Base-by-base conservation (phyloP, 2,113 vertebrate species). In the Athene cunicularia region DNA sequence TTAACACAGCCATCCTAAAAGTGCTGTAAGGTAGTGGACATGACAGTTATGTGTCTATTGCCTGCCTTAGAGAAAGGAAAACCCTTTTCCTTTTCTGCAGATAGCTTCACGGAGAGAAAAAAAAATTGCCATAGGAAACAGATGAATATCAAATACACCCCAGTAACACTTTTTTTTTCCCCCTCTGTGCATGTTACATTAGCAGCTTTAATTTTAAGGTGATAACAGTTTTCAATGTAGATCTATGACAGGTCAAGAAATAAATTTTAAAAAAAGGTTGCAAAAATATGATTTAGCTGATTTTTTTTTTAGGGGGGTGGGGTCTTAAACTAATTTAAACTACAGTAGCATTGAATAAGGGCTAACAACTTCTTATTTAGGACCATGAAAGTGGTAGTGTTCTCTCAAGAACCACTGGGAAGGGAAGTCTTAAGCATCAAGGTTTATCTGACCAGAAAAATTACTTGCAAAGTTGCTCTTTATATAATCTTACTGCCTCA, bases 161-260 rank as follows among this genome's bases (percentile, higher is more conserved):
- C 15, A n/a, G 2, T 27, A 73, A 59, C 5, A 6, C 17, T 45
- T 63, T 63, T 22, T 20, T 3, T 1, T n/a, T n/a, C n/a, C 6
- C 5, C 4, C 21, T 43, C 15, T 56, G 6, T 50, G 14, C 0
- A 0, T 35, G 33, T 39, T 80, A 23, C 9, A 26, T 55, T 64
- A 63, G 20, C 53, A 85, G 12, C 39, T 90, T 89, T 76, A 50
- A 1, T 72, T 93, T 91, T 80, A 84, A 86, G 30, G 11, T 68
- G 49, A 41, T 17, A 23, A 55, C n/a, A 47, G 12, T 71, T 80
- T 83, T 45, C 27, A 4, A 1, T 73, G 33, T 80, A 49, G 37
- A 39, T 17, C 21, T 82, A 14, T 71, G 35, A 12, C 7, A 52
- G 22, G 30, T 49, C 52, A 89, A 75, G 80, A 37, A 66, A 26